Evolutionary conservation across 1,140 invertebrate species (phyloP).

Genomic region (Musca domestica): DNA sequence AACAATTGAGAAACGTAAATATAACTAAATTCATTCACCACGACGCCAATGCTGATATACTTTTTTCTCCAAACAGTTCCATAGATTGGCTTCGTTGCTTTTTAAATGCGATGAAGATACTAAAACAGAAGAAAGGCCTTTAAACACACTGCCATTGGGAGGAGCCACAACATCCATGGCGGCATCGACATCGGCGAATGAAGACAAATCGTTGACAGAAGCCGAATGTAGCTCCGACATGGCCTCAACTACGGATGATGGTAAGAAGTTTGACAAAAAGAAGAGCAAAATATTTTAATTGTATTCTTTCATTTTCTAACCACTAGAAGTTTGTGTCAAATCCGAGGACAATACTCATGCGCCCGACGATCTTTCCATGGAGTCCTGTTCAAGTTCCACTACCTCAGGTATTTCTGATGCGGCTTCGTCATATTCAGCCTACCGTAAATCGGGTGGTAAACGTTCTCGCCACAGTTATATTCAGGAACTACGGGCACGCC

Average conservation of each 20-base stretch:
- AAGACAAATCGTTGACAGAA: constrained; percentile 2
- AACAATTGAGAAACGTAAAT: constrained; percentile 70
- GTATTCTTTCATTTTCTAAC: constrained; percentile 29
- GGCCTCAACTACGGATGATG: background rate
- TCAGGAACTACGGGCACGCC: constrained; percentile 36
- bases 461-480: constrained; percentile 34
- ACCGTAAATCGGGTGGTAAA: constrained; percentile 31
- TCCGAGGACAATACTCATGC: constrained; percentile 3
- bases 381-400: constrained; percentile 40
- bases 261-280: background rate
- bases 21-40: background rate
- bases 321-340: constrained; percentile 31
- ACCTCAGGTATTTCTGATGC: constrained; percentile 40
- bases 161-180: background rate
- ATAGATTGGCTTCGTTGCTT: constrained; percentile 61
- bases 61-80: constrained; percentile 54
- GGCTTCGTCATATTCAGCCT: constrained; percentile 14
- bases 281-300: background rate
- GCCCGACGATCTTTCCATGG: constrained; percentile 39
- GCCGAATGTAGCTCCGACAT: too few species aligned
- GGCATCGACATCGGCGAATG: background rate
- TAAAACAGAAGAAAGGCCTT: constrained; percentile 23
- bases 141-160: constrained; percentile 20
- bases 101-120: constrained; percentile 52
- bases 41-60: background rate